phyloP scores from a whole-genome alignment of 2,797 vertebrate genomes.

The Adelosebastes latens region DNA sequence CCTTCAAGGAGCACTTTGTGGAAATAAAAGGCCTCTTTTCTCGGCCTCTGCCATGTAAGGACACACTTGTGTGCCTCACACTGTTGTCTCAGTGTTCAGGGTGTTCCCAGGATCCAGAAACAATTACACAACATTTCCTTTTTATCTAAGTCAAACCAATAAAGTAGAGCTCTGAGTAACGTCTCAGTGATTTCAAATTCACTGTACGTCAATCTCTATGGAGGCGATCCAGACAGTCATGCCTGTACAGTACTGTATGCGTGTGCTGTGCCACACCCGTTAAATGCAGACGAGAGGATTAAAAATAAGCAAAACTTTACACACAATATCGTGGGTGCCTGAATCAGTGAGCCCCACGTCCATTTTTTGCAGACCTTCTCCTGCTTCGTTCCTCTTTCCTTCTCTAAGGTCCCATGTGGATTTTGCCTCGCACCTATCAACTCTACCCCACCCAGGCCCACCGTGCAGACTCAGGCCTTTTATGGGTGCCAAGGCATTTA shows the following conservation, averaged over 20 bases:
- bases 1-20: neutral
- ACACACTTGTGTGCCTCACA: neutral
- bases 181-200: conserved; percentile 9
- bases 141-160: conserved; percentile 21
- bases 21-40: conserved; percentile 3
- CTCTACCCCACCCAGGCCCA: conserved; percentile 20
- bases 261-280: conserved; percentile 12
- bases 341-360: neutral
- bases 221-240: neutral
- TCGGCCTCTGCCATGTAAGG: conserved; percentile 1
- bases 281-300: neutral
- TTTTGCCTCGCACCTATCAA: conserved; percentile 17
- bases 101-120: conserved; percentile 19
- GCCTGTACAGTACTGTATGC: neutral
- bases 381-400: conserved; percentile 1
- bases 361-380: conserved; percentile 8
- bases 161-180: neutral
- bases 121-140: conserved; percentile 22
- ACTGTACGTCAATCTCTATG: conserved; percentile 1
- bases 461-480: conserved; percentile 51
- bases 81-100: conserved; percentile 9
- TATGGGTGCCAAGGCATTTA: conserved; percentile 75
- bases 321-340: neutral
- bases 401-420: neutral
- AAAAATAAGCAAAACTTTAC: neutral